Base-by-base conservation (phyloP, 2,888 invertebrate genomes). In the Xestia c-nigrum region DNA sequence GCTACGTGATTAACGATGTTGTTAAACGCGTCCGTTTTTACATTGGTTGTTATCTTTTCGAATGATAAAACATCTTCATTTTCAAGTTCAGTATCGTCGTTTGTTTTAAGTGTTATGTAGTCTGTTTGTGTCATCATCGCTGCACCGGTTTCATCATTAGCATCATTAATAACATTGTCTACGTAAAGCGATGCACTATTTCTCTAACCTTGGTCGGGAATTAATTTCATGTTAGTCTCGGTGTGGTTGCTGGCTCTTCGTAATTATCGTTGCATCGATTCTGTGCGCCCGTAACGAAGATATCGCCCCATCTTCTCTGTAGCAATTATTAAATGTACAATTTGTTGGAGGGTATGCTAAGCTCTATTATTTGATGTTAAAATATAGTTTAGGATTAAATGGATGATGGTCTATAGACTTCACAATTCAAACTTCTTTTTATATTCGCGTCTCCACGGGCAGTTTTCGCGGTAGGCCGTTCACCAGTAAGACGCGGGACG, bases 221-320 rank as follows among this genome's bases (percentile, higher is more conserved):
- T 94, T 94, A 93, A 94, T 94, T 93, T 92, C 90, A 92, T 89
- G 88, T 81, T 76, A 85, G 86, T 78, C 86, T 86, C 83, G 89
- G 86, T 79, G 86, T 79, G 90, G 88, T 89, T 89, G 90, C 90
- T 74, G 63, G 88, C 87, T 92, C 86, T 91, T 88, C 82, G 92
- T 94, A 94, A 95, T 95, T 95, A 95, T 93, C 92, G 90, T 85
- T 87, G 92, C 93, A 92, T 92, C 93, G 92, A 93, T 94, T 91
- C 90, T 90, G 89, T 89, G 89, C 90, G 92, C 91, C 83, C 89
- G 90, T 95, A 95, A 95, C 95, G 94, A 95, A 95, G 93, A 94
- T 94, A 94, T 95, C 93, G 90, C 81, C 90, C 89, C 89, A 91
- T 93, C 93, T 91, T 91, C 91, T 92, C 92, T 92, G 91, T 93